Evolutionary conservation across 2,888 invertebrate species (phyloP).

Genomic region (Exephanes ischioxanthus): DNA sequence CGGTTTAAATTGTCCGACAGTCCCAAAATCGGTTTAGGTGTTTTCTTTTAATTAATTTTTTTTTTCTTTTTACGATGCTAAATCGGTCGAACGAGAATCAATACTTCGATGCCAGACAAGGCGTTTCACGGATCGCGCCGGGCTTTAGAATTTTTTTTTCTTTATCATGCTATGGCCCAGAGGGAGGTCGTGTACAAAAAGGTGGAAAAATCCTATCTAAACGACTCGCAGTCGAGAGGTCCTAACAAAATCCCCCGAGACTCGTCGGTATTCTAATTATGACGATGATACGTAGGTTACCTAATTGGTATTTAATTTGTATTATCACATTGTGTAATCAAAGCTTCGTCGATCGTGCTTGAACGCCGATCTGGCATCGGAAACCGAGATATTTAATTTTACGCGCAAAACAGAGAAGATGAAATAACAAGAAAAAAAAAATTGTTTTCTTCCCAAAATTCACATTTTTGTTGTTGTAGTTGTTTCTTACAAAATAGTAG

Average conservation of each 20-base stretch:
- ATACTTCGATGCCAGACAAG: conserved; percentile 51
- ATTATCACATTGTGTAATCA: conserved; percentile 62
- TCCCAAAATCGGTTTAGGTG: conserved; percentile 78
- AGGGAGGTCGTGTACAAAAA: conserved; percentile 76
- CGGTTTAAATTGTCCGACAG: conserved; percentile 78
- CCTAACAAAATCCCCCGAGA: conserved; percentile 20
- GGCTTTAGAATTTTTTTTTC: conserved; percentile 58
- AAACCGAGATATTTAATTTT: conserved; percentile 18
- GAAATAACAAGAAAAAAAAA: conserved; percentile 58
- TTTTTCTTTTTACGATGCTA: conserved; percentile 56
- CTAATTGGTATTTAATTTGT: conserved; percentile 59
- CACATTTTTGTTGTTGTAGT: conserved; percentile 16
- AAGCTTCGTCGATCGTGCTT: conserved; percentile 48
- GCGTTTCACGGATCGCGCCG: conserved; percentile 26
- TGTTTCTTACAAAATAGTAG: conserved; percentile 78
- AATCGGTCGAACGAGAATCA: conserved; percentile 33
- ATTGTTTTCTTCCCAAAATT: conserved; percentile 15
- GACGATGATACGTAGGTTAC: conserved; percentile 55
- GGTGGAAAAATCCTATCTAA: conserved; percentile 77
- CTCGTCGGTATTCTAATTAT: conserved; percentile 52
- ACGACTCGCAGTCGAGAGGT: conserved; percentile 63
- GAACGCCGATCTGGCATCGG: conserved; percentile 54
- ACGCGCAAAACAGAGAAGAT: conserved; percentile 46
- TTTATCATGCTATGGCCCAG: conserved; percentile 72
- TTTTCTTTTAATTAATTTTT: conserved; percentile 68